These are phyloP conservation scores for Lithophane socia DNA, from an alignment of 2,888 invertebrate genomes.

Conservation along the genomic window DNA sequence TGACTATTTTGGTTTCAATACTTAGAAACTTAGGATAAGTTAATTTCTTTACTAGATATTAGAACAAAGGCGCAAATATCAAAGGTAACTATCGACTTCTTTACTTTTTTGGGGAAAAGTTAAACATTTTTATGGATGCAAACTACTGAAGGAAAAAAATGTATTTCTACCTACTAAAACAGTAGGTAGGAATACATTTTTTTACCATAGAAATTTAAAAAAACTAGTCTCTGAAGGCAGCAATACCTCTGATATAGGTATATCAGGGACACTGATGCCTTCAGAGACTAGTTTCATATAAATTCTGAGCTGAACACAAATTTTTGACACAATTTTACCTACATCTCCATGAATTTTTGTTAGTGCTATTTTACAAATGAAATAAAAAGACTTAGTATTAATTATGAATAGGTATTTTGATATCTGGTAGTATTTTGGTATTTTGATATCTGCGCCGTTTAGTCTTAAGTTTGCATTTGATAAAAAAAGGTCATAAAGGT, in stretches of 20 bases:
- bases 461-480: constrained; percentile 24
- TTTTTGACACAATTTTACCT: background rate
- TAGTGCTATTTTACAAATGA: background rate
- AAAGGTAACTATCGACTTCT: background rate
- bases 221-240: background rate
- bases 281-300: background rate
- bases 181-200: too few species aligned
- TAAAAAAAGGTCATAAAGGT: too few species aligned
- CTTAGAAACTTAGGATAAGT: constrained; percentile 9
- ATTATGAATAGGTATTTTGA: background rate
- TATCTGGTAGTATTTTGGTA: too few species aligned
- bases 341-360: background rate
- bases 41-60: constrained; percentile 12
- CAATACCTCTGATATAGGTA: too few species aligned
- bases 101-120: background rate
- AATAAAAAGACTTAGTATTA: background rate
- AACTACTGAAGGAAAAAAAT: too few species aligned
- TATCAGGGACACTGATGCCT: background rate
- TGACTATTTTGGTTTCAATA: constrained; percentile 5
- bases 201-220: background rate
- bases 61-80: constrained; percentile 2
- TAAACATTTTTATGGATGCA: background rate
- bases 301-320: background rate
- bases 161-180: too few species aligned
- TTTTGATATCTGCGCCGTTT: constrained; percentile 11